Conservation (phyloP, 2,113 vertebrate species). For the Gobio gobio region DNA sequence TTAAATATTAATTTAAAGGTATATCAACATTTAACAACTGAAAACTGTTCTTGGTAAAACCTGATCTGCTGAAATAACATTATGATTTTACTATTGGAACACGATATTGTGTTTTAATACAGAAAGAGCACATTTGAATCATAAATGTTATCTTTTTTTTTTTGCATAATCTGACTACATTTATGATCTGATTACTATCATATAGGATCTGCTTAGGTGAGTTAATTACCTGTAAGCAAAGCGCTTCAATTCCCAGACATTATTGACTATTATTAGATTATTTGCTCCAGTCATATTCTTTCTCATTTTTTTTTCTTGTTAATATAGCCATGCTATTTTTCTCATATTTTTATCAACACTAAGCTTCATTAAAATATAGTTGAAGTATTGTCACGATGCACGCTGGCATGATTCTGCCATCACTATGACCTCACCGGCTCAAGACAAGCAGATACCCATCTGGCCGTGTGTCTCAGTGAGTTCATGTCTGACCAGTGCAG, state of each 20-base stretch:
- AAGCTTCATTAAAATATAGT: background rate
- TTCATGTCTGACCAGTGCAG: conserved; percentile 36
- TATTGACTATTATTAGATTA: background rate
- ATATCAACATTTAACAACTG: background rate
- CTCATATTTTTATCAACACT: background rate
- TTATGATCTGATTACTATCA: background rate
- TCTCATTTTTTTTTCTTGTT: background rate
- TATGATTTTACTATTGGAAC: background rate
- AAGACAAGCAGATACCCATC: conserved; percentile 32
- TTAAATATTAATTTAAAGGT: background rate
- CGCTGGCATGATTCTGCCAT: background rate
- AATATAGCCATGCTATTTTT: background rate
- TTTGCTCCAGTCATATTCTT: background rate
- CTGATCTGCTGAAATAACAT: background rate
- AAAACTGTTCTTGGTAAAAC: background rate
- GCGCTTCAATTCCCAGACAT: background rate
- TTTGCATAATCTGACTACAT: background rate
- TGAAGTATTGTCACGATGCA: background rate
- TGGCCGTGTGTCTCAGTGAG: conserved; percentile 16
- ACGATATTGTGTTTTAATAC: background rate
- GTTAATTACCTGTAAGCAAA: too few relatives aligned
- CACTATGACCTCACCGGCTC: conserved; percentile 33
- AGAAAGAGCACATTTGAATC: too few relatives aligned
- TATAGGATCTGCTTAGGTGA: background rate
- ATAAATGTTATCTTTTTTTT: too few relatives aligned